These are phyloP conservation scores for Arctocebus calabarensis DNA, from an alignment of 2,797 vertebrate genomes.

Conservation along the genomic window DNA sequence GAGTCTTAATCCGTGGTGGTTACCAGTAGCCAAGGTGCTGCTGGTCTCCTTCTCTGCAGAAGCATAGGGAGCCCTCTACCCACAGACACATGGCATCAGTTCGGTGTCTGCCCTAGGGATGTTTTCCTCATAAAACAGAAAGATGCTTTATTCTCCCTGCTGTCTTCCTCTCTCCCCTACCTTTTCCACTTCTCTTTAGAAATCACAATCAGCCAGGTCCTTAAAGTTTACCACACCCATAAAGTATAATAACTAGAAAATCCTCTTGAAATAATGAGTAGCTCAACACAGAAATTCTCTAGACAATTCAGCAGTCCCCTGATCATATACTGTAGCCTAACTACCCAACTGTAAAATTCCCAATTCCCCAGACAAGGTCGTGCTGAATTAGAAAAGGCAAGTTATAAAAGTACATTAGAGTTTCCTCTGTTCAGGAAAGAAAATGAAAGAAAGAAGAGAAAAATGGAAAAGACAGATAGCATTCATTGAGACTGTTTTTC, in stretches of 20 bases:
- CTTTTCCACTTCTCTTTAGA: slow-evolving; percentile 38
- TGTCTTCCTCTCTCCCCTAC: neutral
- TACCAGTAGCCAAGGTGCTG: neutral
- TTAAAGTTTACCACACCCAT: neutral
- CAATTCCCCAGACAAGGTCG: neutral
- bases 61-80: neutral
- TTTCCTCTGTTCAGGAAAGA: neutral
- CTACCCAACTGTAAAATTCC: neutral
- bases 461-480: neutral
- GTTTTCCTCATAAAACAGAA: neutral
- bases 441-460: neutral
- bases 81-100: neutral
- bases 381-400: slow-evolving; percentile 10
- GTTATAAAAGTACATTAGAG: neutral
- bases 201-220: neutral
- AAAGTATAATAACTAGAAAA: slow-evolving; percentile 44
- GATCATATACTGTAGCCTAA: neutral
- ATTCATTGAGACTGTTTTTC: neutral
- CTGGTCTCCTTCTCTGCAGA: neutral
- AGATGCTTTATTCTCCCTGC: slow-evolving; percentile 19
- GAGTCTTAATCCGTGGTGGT: neutral
- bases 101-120: neutral
- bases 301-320: neutral
- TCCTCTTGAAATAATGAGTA: slow-evolving; percentile 35
- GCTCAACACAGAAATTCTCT: neutral